Evolutionary conservation across 2,888 invertebrate species (phyloP).

Genomic region (Arge pagana): DNA sequence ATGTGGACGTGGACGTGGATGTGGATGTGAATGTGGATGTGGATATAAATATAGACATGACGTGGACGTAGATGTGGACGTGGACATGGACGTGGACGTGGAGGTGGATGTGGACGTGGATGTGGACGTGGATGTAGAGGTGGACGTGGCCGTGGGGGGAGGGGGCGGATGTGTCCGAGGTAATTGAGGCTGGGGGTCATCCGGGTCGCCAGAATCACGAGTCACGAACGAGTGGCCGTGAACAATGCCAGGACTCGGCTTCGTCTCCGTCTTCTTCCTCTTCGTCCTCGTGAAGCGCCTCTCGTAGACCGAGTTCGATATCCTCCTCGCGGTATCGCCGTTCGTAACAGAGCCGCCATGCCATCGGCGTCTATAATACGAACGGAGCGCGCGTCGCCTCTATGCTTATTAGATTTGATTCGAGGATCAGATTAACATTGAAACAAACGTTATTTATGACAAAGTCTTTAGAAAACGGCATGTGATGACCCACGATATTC

Average conservation of each 20-base stretch:
- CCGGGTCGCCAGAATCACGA: slow-evolving; percentile 57
- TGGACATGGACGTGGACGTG: too few species aligned
- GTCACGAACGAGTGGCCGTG: slow-evolving; percentile 56
- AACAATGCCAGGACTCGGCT: slow-evolving; percentile 51
- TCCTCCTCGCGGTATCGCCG: neutral
- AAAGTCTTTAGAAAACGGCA: slow-evolving; percentile 47
- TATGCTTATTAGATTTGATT: slow-evolving; percentile 55
- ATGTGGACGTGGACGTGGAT: too few species aligned
- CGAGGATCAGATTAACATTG: slow-evolving; percentile 53
- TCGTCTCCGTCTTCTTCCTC: slow-evolving; percentile 30
- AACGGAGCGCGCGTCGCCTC: slow-evolving; percentile 27
- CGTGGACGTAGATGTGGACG: too few species aligned
- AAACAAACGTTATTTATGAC: slow-evolving; percentile 56
- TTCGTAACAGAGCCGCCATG: slow-evolving; percentile 29
- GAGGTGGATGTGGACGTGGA: slow-evolving; percentile 29
- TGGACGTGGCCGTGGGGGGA: slow-evolving; percentile 32
- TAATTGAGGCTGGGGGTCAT: slow-evolving; percentile 58
- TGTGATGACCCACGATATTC: slow-evolving; percentile 51
- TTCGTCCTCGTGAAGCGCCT: slow-evolving; percentile 14
- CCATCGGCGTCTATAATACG: neutral
- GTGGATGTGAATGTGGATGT: too few species aligned
- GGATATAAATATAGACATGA: too few species aligned
- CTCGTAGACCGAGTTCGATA: slow-evolving; percentile 12
- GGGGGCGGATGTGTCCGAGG: slow-evolving; percentile 57
- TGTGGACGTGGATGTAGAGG: slow-evolving; percentile 27